Percentiles rank a stretch among this genome's conserved stretches.
phyloP scores from a whole-genome alignment of 1,140 invertebrate species.

The Drosophila pectinifera region DNA sequence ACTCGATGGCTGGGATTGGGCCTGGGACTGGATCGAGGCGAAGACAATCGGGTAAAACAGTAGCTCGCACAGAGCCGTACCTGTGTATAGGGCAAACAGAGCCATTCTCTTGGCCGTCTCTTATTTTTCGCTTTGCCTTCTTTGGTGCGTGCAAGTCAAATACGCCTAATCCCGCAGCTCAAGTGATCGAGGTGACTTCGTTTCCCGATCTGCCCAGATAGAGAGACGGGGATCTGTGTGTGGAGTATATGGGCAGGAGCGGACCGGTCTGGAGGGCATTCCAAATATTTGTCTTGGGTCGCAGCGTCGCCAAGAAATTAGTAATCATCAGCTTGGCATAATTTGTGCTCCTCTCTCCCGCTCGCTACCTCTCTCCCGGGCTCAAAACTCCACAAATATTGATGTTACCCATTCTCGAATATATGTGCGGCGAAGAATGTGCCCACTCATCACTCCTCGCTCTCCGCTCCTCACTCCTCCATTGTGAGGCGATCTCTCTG shows the following conservation, averaged over 20 bases:
- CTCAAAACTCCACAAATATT: slow-evolving; percentile 62
- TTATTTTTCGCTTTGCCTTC: slow-evolving; percentile 47
- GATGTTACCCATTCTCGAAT: slow-evolving; percentile 52
- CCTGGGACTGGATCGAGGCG: slow-evolving; percentile 4
- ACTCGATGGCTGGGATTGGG: slow-evolving; percentile 47
- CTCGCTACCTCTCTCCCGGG: slow-evolving; percentile 1
- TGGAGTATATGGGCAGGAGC: slow-evolving; percentile 39
- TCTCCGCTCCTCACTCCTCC: slow-evolving; percentile 51
- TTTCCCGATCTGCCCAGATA: slow-evolving; percentile 61
- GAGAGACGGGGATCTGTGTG: too few species aligned
- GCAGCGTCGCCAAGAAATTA: slow-evolving; percentile 74
- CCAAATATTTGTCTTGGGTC: slow-evolving; percentile 80
- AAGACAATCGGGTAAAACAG: slow-evolving; percentile 62
- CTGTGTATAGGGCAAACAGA: slow-evolving; percentile 35
- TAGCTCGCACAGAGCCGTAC: slow-evolving; percentile 55
- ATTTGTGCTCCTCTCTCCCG: slow-evolving; percentile 32
- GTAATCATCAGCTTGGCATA: slow-evolving; percentile 66
- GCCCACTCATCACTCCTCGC: slow-evolving; percentile 64
- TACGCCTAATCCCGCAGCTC: slow-evolving; percentile 83
- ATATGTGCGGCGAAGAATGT: slow-evolving; percentile 57
- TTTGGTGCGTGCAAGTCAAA: slow-evolving; percentile 79
- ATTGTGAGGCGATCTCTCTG: slow-evolving; percentile 21
- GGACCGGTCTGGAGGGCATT: slow-evolving; percentile 61
- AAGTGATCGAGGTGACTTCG: slow-evolving; percentile 83
- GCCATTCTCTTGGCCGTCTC: slow-evolving; percentile 15